A percentile compares a stretch with the other conserved stretches of the same genome.
Conservation (phyloP, 2,113 vertebrate species). For the Dolichotis patagonum region DNA sequence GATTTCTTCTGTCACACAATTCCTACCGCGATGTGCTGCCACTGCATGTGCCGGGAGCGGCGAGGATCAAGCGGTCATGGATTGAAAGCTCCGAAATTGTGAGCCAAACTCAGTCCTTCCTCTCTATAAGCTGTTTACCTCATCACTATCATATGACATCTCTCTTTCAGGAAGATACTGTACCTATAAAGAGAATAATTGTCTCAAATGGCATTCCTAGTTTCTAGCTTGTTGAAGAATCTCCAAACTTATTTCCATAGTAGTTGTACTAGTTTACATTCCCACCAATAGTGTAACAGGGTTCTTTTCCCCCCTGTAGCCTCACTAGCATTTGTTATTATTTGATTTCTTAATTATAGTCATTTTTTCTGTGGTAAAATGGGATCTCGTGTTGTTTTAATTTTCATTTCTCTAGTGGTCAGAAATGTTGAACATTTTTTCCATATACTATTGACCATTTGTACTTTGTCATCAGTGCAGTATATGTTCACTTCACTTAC, state of each 20-base stretch:
- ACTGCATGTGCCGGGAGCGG: not conserved
- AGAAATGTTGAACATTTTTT: not conserved
- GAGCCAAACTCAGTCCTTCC: not conserved
- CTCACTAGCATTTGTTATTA: not conserved
- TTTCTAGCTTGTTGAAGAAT: not conserved
- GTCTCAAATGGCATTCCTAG: not conserved
- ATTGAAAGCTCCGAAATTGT: not conserved
- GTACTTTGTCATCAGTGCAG: no score
- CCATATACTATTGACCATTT: not conserved
- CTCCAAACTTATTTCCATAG: not conserved
- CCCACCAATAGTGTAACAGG: not conserved
- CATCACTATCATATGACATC: not conserved
- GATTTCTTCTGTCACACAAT: not conserved
- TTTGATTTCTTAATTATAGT: not conserved
- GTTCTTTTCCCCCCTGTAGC: not conserved
- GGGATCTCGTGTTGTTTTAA: not conserved
- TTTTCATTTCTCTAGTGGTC: not conserved
- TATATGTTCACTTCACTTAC: not conserved
- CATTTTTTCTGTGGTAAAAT: not conserved
- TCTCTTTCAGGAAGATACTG: not conserved
- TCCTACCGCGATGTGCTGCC: not conserved
- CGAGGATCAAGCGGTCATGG: no score
- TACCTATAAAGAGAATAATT: not conserved
- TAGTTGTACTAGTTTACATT: not conserved
- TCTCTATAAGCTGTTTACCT: not conserved